Evolutionary conservation across 1,140 invertebrate species (phyloP), one percentile per base, ranked within the genome.

Genomic region (Hycleus phaleratus): DNA sequence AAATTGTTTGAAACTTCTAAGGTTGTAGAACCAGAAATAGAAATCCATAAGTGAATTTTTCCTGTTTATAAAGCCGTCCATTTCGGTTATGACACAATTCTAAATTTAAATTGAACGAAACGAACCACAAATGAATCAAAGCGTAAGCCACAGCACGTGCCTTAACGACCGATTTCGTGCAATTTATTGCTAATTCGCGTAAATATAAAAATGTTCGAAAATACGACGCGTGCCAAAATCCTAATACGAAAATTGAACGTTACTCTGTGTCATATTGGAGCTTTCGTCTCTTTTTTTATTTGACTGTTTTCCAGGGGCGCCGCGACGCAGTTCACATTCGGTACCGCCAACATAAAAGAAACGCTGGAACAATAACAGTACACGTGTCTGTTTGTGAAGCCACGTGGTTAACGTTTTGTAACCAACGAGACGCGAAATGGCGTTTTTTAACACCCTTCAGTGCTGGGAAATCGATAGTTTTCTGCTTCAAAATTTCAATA

Each of bases 131-230:
- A 55, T 55, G 52, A 53, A 53, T 53, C 51, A 62, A 60, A 44
- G 50, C 60, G 52, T 66, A 69, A 69, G 66, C 68, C 68, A 49
- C 66, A 67, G 49, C 68, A 69, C 68, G 66, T 61, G 66, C 52
- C 54, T 52, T 53, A 65, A 66, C 66, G 66, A 58, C 58, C 63
- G 63, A 69, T 68, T 69, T 69, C 57, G 49, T 60, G 47, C 68
- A 66, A 69, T 69, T 69, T 68, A 68, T 68, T 63, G 63, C 68
- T 63, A 65, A 68, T 69, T 69, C 63, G 55, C 46, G 57, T 64
- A 68, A 68, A 69, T 66, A 62, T 64, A 63, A 65, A 68, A 68
- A 68, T 65, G 59, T 50, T 38, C 46, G 18, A 46, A 45, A 32
- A 40, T 8, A 26, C 42, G 26, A 44, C 49, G 49, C 43, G 47